phyloP scores from a whole-genome alignment of 2,797 vertebrate species.

The Oreonectes daqikongensis region DNA sequence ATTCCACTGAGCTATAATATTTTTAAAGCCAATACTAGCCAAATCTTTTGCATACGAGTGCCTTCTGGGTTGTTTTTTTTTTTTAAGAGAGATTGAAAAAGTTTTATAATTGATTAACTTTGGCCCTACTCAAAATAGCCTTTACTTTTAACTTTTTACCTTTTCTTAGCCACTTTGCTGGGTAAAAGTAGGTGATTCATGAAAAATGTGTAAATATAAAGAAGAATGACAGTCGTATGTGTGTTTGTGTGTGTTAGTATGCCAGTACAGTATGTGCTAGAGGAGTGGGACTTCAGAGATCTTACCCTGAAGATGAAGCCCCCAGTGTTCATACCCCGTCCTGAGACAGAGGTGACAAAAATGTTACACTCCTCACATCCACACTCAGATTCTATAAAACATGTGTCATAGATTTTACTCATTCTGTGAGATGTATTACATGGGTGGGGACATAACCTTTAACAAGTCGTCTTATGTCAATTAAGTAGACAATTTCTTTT shows the following conservation, averaged over 20 bases:
- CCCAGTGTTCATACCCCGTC: slow-evolving; percentile 95
- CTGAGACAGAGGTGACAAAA: slow-evolving; percentile 90
- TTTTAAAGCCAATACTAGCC: not conserved
- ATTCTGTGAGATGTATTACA: not conserved
- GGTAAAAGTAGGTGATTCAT: not conserved
- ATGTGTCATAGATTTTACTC: not conserved
- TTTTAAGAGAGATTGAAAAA: no score
- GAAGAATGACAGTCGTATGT: not conserved
- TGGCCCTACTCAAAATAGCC: not conserved
- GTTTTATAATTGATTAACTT: no score
- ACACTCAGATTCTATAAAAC: not conserved
- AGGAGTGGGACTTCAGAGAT: slow-evolving; percentile 95
- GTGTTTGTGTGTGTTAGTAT: slow-evolving; percentile 74
- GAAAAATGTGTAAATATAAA: not conserved
- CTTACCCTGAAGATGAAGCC: slow-evolving; percentile 90
- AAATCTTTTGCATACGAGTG: no score
- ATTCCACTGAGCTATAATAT: not conserved
- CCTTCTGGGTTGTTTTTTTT: no score
- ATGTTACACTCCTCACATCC: not conserved
- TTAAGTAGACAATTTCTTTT: not conserved
- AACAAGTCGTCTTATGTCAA: not conserved
- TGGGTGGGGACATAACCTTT: not conserved
- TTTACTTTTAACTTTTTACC: not conserved
- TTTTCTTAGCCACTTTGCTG: not conserved
- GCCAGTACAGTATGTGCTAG: slow-evolving; percentile 94